Percentiles rank a stretch among this genome's conserved stretches.
Evolutionary conservation across 2,113 vertebrate species (phyloP).

Genomic region (Mirounga angustirostris): DNA sequence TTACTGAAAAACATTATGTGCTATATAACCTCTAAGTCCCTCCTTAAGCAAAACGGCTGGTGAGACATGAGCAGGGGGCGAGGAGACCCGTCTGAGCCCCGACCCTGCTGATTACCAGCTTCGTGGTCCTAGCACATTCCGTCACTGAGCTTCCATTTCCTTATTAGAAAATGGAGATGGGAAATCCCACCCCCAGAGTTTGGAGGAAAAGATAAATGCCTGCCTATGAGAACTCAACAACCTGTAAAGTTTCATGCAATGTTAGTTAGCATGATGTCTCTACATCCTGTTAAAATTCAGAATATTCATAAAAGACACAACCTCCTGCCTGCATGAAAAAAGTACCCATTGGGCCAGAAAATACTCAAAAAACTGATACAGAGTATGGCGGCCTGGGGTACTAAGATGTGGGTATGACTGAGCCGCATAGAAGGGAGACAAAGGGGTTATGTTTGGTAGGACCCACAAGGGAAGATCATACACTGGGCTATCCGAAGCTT

Average conservation of each 20-base stretch:
- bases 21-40: too few species aligned
- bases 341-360: background rate
- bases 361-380: background rate
- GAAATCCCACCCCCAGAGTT: background rate
- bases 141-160: background rate
- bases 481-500: accelerated
- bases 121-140: accelerated
- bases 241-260: accelerated
- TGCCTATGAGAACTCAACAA: accelerated
- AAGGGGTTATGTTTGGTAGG: accelerated
- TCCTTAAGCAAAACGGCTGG: too few species aligned
- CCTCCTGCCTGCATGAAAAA: too few species aligned
- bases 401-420: accelerated
- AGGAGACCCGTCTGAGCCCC: background rate
- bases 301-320: accelerated
- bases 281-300: too few species aligned
- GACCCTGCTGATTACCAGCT: accelerated
- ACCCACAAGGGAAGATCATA: too few species aligned
- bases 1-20: background rate
- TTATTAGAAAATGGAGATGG: accelerated
- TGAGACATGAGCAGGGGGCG: accelerated
- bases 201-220: background rate
- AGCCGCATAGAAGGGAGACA: accelerated
- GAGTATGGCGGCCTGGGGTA: too few species aligned
- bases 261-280: background rate